These are phyloP conservation scores for Helicoverpa armigera DNA, from an alignment of 1,140 invertebrate genomes.

Conservation along the genomic window DNA sequence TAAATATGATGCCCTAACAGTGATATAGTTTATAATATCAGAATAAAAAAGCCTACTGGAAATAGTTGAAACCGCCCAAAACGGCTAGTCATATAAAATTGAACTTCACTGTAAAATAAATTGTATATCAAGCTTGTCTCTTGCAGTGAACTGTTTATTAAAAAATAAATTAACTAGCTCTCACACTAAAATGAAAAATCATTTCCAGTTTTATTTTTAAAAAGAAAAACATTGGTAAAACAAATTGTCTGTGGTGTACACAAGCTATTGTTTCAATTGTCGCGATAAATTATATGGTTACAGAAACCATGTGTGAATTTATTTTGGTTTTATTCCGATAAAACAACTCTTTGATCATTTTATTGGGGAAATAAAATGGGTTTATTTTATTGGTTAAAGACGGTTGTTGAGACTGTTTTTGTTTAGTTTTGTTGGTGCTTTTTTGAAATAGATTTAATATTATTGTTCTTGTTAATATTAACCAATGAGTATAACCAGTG, in stretches of 20 bases:
- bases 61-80: not conserved
- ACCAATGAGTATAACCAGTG: no score
- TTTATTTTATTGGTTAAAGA: not conserved
- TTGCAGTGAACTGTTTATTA: not conserved
- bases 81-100: no score
- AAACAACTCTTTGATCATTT: constrained; percentile 10
- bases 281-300: constrained; percentile 20
- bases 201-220: constrained; percentile 6
- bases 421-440: not conserved
- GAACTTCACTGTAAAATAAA: no score
- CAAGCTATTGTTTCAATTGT: constrained; percentile 19
- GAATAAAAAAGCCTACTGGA: no score
- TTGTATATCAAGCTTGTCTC: no score
- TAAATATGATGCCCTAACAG: no score
- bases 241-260: constrained; percentile 21
- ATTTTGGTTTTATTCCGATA: constrained; percentile 7
- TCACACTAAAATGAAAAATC: not conserved
- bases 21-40: no score
- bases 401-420: not conserved
- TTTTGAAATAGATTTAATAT: no score
- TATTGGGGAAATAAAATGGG: not conserved
- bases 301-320: constrained; percentile 31
- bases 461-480: no score
- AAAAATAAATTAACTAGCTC: not conserved
- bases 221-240: constrained; percentile 1